A percentile compares a stretch with the other conserved stretches of the same genome.
These are phyloP conservation scores for Bimastos eiseni DNA, from an alignment of 2,888 invertebrate genomes.

Conservation along the genomic window DNA sequence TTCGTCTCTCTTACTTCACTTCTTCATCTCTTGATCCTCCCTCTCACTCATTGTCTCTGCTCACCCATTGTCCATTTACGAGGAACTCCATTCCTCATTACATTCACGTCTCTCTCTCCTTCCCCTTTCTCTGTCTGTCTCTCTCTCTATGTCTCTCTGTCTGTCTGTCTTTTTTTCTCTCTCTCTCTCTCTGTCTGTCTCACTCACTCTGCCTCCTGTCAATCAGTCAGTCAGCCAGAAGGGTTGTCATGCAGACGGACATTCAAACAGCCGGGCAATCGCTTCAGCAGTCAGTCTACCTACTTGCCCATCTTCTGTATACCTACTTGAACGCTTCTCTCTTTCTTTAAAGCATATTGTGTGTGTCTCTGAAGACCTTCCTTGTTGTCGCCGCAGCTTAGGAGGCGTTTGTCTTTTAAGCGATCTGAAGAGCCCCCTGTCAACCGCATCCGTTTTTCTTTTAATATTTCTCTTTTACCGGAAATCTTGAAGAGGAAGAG, in stretches of 20 bases:
- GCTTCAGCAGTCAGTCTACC: not conserved
- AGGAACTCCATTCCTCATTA: too few species aligned
- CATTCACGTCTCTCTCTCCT: too few species aligned
- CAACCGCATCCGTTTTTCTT: not conserved
- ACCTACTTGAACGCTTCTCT: not conserved
- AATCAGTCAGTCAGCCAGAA: constrained; percentile 17
- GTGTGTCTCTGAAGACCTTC: not conserved
- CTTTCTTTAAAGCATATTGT: not conserved
- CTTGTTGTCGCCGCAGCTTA: not conserved
- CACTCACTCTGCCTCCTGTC: not conserved
- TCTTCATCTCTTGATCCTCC: not conserved
- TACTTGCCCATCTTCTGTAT: not conserved
- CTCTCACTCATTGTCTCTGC: too few species aligned
- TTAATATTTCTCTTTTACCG: not conserved
- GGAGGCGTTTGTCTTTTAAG: not conserved
- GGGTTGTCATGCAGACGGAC: not conserved
- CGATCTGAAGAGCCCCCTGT: not conserved
- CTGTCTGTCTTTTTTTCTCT: too few species aligned
- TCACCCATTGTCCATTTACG: too few species aligned
- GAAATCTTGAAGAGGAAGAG: not conserved
- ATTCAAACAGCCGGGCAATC: not conserved
- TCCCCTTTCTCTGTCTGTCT: too few species aligned
- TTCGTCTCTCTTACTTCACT: too few species aligned
- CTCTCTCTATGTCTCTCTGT: too few species aligned
- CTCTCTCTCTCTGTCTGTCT: too few species aligned